Evolutionary conservation across 1,140 invertebrate genomes (phyloP).

Genomic region (Pachyrhynchus sulphureomaculatus): DNA sequence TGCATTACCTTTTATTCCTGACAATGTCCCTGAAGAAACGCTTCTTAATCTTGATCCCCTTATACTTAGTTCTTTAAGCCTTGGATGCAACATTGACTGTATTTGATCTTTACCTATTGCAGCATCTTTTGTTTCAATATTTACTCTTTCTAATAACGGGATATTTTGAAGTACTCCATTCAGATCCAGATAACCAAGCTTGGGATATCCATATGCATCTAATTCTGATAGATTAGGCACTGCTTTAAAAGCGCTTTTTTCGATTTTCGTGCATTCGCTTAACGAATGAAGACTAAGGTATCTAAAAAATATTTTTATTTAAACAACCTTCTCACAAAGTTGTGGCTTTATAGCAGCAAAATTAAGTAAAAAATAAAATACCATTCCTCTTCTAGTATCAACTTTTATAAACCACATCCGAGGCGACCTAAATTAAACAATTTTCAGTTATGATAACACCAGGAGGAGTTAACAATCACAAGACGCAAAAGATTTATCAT

Average conservation of each 20-base stretch:
- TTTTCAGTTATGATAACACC: too few species aligned
- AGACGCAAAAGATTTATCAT: too few species aligned
- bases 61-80: constrained; percentile 72
- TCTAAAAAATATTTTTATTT: constrained; percentile 56
- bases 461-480: too few species aligned
- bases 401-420: too few species aligned
- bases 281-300: constrained; percentile 68
- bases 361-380: too few species aligned
- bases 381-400: too few species aligned
- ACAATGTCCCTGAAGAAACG: constrained; percentile 80
- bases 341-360: too few species aligned
- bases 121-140: constrained; percentile 84
- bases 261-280: constrained; percentile 70
- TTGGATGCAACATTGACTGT: constrained; percentile 72
- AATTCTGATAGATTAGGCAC: constrained; percentile 69
- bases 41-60: constrained; percentile 72
- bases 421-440: too few species aligned
- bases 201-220: constrained; percentile 71
- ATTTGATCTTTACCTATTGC: constrained; percentile 80
- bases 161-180: constrained; percentile 74
- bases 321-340: background rate
- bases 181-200: constrained; percentile 79
- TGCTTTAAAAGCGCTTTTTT: constrained; percentile 77
- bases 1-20: constrained; percentile 71
- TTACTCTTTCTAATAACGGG: constrained; percentile 67